phyloP scores from a whole-genome alignment of 1,140 invertebrate genomes.

The Drosophila orena region DNA sequence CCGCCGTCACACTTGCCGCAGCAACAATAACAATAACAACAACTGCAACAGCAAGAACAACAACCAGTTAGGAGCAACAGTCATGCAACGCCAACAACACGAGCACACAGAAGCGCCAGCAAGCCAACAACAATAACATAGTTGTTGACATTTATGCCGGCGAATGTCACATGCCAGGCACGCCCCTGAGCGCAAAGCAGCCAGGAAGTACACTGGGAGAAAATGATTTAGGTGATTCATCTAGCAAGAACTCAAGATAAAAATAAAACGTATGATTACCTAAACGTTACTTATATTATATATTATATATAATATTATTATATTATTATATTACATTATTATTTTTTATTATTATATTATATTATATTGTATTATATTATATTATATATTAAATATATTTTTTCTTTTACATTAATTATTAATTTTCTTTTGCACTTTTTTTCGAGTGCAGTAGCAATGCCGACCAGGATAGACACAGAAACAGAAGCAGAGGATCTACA shows the following conservation, averaged over 20 bases:
- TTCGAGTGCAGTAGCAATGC: conserved; percentile 1
- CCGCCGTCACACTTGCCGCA: conserved; percentile 65
- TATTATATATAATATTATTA: too few species aligned
- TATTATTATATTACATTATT: too few species aligned
- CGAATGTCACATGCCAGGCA: conserved; percentile 73
- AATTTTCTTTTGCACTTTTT: background rate
- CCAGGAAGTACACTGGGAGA: conserved; percentile 13
- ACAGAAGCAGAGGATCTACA: conserved; percentile 5
- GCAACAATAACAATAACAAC: conserved; percentile 24
- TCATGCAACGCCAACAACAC: conserved; percentile 17
- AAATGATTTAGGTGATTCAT: too few species aligned
- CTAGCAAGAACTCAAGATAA: too few species aligned
- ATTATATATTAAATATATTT: too few species aligned
- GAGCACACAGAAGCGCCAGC: conserved; percentile 20
- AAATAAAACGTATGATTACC: too few species aligned
- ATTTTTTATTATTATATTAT: too few species aligned
- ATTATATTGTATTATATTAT: too few species aligned
- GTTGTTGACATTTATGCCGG: conserved; percentile 80
- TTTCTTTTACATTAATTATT: too few species aligned
- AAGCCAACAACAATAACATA: conserved; percentile 46
- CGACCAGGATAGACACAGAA: conserved; percentile 7
- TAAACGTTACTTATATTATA: too few species aligned
- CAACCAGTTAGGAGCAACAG: conserved; percentile 15
- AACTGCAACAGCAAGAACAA: conserved; percentile 22
- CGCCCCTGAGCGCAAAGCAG: conserved; percentile 32